These are phyloP conservation scores for Liasis olivaceus DNA, from an alignment of 2,797 vertebrate genomes.

Conservation along the genomic window DNA sequence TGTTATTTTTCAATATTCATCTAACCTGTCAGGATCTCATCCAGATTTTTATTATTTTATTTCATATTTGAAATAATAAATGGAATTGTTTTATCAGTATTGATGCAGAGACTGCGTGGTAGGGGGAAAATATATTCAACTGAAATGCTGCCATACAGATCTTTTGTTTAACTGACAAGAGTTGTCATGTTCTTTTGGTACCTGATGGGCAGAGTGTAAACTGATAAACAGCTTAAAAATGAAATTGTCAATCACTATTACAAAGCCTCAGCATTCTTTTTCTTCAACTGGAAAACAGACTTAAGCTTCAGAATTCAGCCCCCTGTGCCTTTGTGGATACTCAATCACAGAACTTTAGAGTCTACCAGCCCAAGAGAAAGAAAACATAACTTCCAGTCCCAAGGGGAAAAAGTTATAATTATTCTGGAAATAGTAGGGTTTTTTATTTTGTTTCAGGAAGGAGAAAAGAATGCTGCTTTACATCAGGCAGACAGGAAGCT, in stretches of 20 bases:
- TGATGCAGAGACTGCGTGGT: conserved; percentile 59
- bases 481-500: background rate
- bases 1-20: conserved; percentile 56
- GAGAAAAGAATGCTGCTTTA: background rate
- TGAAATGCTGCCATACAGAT: conserved; percentile 69
- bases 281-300: conserved; percentile 37
- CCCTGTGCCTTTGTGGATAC: conserved; percentile 20
- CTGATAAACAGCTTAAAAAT: conserved; percentile 72
- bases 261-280: conserved; percentile 52
- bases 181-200: conserved; percentile 72
- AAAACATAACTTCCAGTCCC: background rate
- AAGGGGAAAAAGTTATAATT: background rate
- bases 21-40: conserved; percentile 59
- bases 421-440: background rate
- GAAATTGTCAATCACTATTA: conserved; percentile 76
- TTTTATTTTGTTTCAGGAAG: background rate
- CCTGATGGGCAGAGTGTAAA: conserved; percentile 58
- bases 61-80: conserved; percentile 64
- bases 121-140: conserved; percentile 57
- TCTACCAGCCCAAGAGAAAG: accelerated
- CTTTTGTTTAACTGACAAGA: conserved; percentile 69
- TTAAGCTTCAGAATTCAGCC: conserved; percentile 20
- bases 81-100: conserved; percentile 67
- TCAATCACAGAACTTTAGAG: conserved; percentile 13
- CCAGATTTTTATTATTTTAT: conserved; percentile 35